These are phyloP conservation scores for Thamnophis sirtalis DNA, from an alignment of 2,113 vertebrate species.

Conservation along the genomic window DNA sequence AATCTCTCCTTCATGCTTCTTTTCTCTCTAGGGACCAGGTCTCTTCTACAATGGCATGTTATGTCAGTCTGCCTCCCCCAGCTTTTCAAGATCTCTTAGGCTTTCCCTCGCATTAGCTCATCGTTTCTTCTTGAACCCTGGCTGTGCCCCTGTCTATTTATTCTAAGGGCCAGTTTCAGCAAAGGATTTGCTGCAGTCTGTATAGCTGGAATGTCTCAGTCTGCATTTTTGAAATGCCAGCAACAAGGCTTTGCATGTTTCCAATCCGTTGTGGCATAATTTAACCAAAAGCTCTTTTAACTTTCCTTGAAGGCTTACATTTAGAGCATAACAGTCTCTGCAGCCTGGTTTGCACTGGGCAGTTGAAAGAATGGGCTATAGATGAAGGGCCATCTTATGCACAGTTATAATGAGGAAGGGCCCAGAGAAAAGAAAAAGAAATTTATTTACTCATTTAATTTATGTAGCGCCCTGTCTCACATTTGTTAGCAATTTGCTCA, in stretches of 20 bases:
- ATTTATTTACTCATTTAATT: neutral
- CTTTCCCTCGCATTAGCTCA: neutral
- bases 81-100: neutral
- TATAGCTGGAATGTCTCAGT: neutral
- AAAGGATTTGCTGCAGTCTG: neutral
- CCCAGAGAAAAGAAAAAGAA: neutral
- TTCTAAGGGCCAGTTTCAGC: neutral
- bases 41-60: neutral
- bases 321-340: neutral
- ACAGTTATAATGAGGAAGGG: neutral
- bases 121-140: neutral
- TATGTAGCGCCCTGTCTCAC: neutral
- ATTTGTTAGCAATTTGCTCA: neutral
- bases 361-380: neutral
- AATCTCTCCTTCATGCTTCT: neutral
- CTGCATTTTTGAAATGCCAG: neutral
- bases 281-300: neutral
- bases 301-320: neutral
- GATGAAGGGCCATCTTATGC: neutral
- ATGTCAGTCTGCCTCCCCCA: neutral
- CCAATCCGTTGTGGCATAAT: neutral
- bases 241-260: neutral
- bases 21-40: neutral
- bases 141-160: neutral
- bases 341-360: too few relatives aligned